A percentile compares a stretch with the other conserved stretches of the same genome.
Evolutionary conservation across 2,888 invertebrate species (phyloP).

Genomic region (Torymus auratus): DNA sequence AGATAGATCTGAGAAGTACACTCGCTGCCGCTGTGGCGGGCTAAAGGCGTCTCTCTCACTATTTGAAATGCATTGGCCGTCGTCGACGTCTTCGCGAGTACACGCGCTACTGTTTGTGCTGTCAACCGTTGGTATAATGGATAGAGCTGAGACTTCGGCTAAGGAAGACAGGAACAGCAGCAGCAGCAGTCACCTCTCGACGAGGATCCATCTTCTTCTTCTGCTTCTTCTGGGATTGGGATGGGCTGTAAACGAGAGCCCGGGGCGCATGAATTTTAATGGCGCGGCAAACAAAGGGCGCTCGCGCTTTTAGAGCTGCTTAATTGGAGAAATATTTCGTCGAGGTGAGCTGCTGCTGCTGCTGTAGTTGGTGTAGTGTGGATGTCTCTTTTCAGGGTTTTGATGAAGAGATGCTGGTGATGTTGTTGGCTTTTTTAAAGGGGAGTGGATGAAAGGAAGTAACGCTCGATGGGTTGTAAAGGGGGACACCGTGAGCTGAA

Average conservation of each 20-base stretch:
- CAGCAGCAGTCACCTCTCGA: background rate
- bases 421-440: no score
- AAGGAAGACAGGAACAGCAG: background rate
- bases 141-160: slow-evolving; percentile 61
- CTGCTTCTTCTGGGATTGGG: background rate
- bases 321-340: slow-evolving; percentile 40
- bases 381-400: no score
- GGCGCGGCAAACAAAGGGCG: slow-evolving; percentile 5
- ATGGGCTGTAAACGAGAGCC: background rate
- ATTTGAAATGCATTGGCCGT: slow-evolving; percentile 74
- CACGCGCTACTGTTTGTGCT: slow-evolving; percentile 68
- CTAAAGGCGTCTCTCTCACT: slow-evolving; percentile 64
- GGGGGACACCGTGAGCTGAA: no score
- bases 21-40: background rate
- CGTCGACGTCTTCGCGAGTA: slow-evolving; percentile 42
- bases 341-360: background rate
- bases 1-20: background rate
- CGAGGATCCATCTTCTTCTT: background rate
- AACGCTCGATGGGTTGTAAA: no score
- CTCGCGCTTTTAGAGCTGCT: slow-evolving; percentile 1
- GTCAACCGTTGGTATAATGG: slow-evolving; percentile 72
- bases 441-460: no score
- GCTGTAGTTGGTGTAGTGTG: no score
- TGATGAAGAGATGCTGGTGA: no score
- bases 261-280: slow-evolving; percentile 41